These are phyloP conservation scores for Diplazon laetatorius DNA, from an alignment of 2,888 invertebrate species.

Conservation along the genomic window DNA sequence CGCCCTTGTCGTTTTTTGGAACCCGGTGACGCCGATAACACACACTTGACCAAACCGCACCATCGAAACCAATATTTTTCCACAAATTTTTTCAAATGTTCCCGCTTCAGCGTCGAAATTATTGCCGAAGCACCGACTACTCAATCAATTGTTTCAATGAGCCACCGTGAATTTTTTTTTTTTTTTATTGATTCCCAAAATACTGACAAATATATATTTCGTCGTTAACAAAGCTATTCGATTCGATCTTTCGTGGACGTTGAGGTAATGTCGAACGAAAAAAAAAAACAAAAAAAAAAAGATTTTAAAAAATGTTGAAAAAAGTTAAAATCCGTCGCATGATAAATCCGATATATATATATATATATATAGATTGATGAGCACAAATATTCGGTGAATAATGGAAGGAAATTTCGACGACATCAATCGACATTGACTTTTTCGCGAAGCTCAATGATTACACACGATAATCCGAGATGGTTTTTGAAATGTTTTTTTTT, in stretches of 20 bases:
- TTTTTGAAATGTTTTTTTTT: too few species aligned
- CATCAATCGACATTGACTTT: not conserved
- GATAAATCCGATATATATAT: constrained; percentile 6
- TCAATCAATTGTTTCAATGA: not conserved
- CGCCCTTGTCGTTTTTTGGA: too few species aligned
- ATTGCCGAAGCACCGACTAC: constrained; percentile 37
- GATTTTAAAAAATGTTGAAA: too few species aligned
- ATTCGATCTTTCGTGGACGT: not conserved
- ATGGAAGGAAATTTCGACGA: constrained; percentile 1
- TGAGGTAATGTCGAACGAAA: too few species aligned
- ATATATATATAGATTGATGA: too few species aligned
- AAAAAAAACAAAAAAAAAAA: not conserved
- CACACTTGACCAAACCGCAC: constrained; percentile 2
- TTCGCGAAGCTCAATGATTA: not conserved
- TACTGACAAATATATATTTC: too few species aligned
- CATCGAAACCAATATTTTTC: not conserved
- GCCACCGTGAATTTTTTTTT: not conserved
- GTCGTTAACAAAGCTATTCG: too few species aligned
- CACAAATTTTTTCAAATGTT: not conserved
- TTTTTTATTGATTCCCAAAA: not conserved
- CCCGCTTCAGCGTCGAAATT: not conserved
- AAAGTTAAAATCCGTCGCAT: too few species aligned
- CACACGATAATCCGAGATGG: constrained; percentile 28
- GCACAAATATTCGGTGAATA: not conserved
- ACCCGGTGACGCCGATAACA: not conserved